Evolutionary conservation across 64 coral and sea anemone species (phyloP), one percentile per base, ranked within the genome.

Genomic region (Cladopsammia gracilis): DNA sequence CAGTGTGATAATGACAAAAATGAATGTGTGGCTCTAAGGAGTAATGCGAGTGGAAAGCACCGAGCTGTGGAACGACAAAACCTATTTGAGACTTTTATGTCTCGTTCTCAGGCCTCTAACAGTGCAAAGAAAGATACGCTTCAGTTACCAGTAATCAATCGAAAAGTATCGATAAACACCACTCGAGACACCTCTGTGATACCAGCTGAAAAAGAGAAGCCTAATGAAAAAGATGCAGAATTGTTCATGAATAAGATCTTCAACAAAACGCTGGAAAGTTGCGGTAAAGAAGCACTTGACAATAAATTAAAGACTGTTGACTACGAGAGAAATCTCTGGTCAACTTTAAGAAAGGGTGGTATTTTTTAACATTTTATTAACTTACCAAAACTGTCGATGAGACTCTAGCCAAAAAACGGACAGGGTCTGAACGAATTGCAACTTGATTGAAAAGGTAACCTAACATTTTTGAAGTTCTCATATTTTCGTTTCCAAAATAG

Each of bases 291-390:
- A 68, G 42, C 34, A 19, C 13, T 61, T 8, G 42, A 67, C 0
- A 18, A 19, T 19, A 84, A 84, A 14, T 20, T 61, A 66, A 48
- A 48, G 45, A 24, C 20, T 66, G 14, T 67, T 0, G 11, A 64
- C 15, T 50, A 19, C 45, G 80, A 84, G 14, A 66, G 80, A 84
- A 84, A 84, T 64, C 22, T 84, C 26, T 84, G 80, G 80, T 48
- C 42, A 43, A 47, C 46, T 19, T 45, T 84, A 23, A 23, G 19
- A 50, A 67, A 64, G 34, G 9, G 67, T 3, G 80, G 80, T 46
- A 68, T 67, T 51, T n/a, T 24, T 10, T 84, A 67, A 75, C 16
- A n/a, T 49, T 75, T 18, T 20, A 45, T 49, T n/a, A 18, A 20
- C 7, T 48, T 34, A 34, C 34, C 34, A 34, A 34, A 34, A 34